These are phyloP conservation scores for Neodontobutis hainanensis DNA, from an alignment of 2,113 vertebrate species.

Conservation along the genomic window DNA sequence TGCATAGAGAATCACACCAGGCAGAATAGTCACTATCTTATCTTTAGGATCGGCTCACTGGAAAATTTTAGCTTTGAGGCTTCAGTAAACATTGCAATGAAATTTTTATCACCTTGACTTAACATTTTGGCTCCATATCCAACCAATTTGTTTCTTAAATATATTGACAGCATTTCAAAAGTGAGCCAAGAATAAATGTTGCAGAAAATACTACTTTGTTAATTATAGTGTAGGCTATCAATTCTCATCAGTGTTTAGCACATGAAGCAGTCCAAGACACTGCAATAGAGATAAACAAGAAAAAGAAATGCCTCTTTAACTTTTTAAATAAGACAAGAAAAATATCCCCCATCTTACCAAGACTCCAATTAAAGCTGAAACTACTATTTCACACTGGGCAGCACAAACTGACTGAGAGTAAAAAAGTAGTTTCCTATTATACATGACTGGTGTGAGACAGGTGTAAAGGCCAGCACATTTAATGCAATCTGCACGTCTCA, in stretches of 20 bases:
- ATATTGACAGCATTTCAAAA: slow-evolving; percentile 1
- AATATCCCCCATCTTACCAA: background rate
- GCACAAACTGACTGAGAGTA: slow-evolving; percentile 10
- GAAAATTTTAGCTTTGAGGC: no score
- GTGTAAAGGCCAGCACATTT: background rate
- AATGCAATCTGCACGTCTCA: background rate
- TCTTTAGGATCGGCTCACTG: no score
- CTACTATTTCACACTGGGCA: slow-evolving; percentile 10
- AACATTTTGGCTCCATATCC: slow-evolving; percentile 4
- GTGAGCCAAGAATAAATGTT: slow-evolving; percentile 2
- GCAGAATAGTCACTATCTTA: no score
- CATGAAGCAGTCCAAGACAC: background rate
- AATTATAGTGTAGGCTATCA: background rate
- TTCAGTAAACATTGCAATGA: background rate
- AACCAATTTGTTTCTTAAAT: slow-evolving; percentile 10
- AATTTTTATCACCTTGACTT: background rate
- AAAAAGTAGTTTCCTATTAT: slow-evolving; percentile 23
- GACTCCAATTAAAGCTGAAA: slow-evolving; percentile 27
- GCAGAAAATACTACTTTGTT: slow-evolving; percentile 1
- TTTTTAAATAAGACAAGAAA: background rate
- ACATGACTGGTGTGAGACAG: slow-evolving; percentile 10
- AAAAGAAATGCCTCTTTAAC: background rate
- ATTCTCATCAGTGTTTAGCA: background rate
- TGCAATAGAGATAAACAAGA: background rate
- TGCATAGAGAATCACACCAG: no score